These are phyloP conservation scores for Tethya wilhelma DNA, from an alignment of 37 sponge, comb jelly and placozoan species.

Conservation along the genomic window DNA sequence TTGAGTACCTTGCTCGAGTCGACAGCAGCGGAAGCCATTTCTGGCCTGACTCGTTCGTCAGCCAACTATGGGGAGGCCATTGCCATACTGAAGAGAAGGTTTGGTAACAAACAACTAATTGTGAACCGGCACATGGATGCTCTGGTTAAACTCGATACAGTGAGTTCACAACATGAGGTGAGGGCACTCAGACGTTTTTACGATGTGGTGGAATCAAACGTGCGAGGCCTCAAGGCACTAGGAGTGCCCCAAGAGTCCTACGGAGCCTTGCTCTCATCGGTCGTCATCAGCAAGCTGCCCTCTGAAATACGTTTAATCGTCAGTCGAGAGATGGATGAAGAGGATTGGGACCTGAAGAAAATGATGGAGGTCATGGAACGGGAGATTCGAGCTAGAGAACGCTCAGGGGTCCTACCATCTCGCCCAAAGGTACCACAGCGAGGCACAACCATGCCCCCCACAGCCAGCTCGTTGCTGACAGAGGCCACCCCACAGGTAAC, in stretches of 20 bases:
- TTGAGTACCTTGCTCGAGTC: too few species aligned
- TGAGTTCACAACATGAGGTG: neutral
- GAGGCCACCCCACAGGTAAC: neutral
- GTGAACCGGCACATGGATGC: neutral
- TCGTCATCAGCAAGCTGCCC: too few species aligned
- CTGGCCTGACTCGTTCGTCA: too few species aligned
- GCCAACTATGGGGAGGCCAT: too few species aligned
- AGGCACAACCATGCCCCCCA: neutral
- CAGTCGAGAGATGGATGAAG: conserved; percentile 1
- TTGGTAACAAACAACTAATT: too few species aligned
- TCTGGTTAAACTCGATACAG: neutral
- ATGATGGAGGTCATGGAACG: neutral
- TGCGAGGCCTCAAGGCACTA: neutral
- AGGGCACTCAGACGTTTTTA: neutral
- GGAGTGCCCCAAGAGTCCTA: too few species aligned
- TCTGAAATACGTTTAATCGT: too few species aligned
- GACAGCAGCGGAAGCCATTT: conserved; percentile 2
- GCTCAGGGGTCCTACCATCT: neutral
- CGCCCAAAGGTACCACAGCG: neutral
- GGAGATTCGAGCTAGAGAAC: too few species aligned
- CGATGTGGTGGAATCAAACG: neutral
- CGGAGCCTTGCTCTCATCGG: too few species aligned
- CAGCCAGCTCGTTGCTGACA: neutral
- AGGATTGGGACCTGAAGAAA: neutral
- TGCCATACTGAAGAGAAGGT: too few species aligned